A percentile compares a stretch with the other conserved stretches of the same genome.
These are phyloP conservation scores for Drosophila leonis DNA, from an alignment of 2,888 invertebrate genomes.

Conservation along the genomic window DNA sequence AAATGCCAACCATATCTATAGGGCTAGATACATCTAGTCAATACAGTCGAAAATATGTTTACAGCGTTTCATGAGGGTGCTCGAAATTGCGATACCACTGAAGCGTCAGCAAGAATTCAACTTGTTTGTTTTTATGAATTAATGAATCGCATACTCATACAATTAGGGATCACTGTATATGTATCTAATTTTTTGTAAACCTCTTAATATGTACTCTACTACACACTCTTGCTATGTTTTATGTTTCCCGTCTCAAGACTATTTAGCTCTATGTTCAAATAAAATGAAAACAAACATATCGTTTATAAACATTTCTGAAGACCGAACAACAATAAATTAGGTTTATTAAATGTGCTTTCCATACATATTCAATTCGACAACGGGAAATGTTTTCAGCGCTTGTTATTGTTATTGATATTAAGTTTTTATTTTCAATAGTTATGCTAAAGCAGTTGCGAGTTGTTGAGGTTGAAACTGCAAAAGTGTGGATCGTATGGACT, in stretches of 20 bases:
- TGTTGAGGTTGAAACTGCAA: neutral
- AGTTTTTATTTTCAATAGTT: neutral
- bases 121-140: conserved; percentile 77
- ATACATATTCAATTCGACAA: conserved; percentile 36
- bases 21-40: conserved; percentile 85
- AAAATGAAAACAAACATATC: conserved; percentile 55
- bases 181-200: conserved; percentile 60
- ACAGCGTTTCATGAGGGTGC: conserved; percentile 62
- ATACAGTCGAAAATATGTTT: conserved; percentile 77
- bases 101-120: conserved; percentile 66
- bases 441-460: conserved; percentile 15
- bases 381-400: conserved; percentile 37
- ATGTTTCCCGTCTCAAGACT: conserved; percentile 60
- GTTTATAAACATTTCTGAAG: conserved; percentile 62
- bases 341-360: conserved; percentile 61
- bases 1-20: conserved; percentile 82
- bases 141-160: conserved; percentile 73
- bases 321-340: conserved; percentile 76
- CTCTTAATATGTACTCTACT: conserved; percentile 47
- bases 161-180: conserved; percentile 67
- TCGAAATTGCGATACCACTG: conserved; percentile 50
- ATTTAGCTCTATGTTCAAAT: conserved; percentile 71
- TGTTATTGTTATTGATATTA: conserved; percentile 4
- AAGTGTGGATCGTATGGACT: neutral
- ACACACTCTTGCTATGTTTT: conserved; percentile 40